Evolutionary conservation across 1,140 invertebrate species (phyloP).

Genomic region (Cyclina sinensis): DNA sequence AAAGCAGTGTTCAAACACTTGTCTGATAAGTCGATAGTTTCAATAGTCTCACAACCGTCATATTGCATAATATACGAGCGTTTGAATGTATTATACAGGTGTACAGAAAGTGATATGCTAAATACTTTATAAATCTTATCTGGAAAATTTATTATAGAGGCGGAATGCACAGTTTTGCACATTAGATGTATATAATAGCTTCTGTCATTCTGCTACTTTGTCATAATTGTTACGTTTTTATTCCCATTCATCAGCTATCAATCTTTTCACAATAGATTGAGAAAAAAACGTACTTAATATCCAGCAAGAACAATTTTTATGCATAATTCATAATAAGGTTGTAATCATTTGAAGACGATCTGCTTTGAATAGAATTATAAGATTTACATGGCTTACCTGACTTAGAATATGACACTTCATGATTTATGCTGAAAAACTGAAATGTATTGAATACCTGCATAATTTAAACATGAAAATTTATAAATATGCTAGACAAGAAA

Average conservation of each 20-base stretch:
- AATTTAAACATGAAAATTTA: too few relatives aligned
- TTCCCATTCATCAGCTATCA: neutral
- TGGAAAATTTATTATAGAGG: neutral
- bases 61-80: slow-evolving; percentile 41
- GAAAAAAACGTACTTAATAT: neutral
- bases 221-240: neutral
- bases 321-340: too few relatives aligned
- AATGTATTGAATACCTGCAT: too few relatives aligned
- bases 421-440: neutral
- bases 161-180: neutral
- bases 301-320: too few relatives aligned
- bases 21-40: slow-evolving; percentile 44
- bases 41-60: slow-evolving; percentile 35
- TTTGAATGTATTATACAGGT: slow-evolving; percentile 45
- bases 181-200: slow-evolving; percentile 1
- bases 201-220: neutral
- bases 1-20: slow-evolving; percentile 38
- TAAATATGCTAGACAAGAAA: too few relatives aligned
- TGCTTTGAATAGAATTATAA: too few relatives aligned
- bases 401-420: neutral
- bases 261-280: neutral
- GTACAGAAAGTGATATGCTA: slow-evolving; percentile 36
- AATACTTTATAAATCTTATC: slow-evolving; percentile 32
- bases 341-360: too few relatives aligned
- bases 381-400: too few relatives aligned